A percentile compares a stretch with the other conserved stretches of the same genome.
These are phyloP conservation scores for Xanthorhoe designata DNA, from an alignment of 2,888 invertebrate genomes.

Conservation along the genomic window DNA sequence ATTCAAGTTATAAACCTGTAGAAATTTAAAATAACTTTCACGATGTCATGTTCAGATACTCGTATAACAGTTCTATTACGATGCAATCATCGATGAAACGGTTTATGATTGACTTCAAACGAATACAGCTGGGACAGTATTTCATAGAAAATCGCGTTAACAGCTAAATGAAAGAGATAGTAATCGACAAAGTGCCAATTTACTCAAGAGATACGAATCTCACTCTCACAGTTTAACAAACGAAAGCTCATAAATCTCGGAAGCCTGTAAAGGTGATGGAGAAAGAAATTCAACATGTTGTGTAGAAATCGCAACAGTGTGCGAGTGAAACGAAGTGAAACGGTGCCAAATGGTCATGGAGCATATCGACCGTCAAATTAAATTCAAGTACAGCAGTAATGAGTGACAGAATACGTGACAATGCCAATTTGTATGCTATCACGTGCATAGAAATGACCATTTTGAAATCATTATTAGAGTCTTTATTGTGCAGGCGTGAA, in stretches of 20 bases:
- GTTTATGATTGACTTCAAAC: not conserved
- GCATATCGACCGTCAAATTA: constrained; percentile 81
- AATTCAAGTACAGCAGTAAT: constrained; percentile 68
- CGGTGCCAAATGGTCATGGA: constrained; percentile 71
- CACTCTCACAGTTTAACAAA: constrained; percentile 26
- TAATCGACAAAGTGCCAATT: constrained; percentile 19
- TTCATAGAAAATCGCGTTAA: constrained; percentile 8
- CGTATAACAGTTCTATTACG: not conserved
- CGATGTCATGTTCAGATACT: not conserved
- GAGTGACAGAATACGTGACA: constrained; percentile 49
- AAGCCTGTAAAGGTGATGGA: constrained; percentile 55
- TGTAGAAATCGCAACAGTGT: constrained; percentile 69
- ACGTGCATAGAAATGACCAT: constrained; percentile 43
- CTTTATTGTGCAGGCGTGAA: constrained; percentile 19
- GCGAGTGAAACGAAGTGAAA: constrained; percentile 76
- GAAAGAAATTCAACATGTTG: constrained; percentile 65
- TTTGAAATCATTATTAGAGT: constrained; percentile 21
- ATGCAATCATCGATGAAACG: constrained; percentile 2
- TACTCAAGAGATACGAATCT: constrained; percentile 17
- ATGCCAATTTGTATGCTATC: constrained; percentile 36
- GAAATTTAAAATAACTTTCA: not conserved
- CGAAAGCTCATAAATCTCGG: constrained; percentile 35
- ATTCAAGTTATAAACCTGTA: not conserved
- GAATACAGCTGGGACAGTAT: constrained; percentile 1
- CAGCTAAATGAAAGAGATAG: constrained; percentile 14